Evolutionary conservation across 2,888 invertebrate species (phyloP), one percentile per base, ranked within the genome.

Genomic region (Hofmannophila pseudospretella): DNA sequence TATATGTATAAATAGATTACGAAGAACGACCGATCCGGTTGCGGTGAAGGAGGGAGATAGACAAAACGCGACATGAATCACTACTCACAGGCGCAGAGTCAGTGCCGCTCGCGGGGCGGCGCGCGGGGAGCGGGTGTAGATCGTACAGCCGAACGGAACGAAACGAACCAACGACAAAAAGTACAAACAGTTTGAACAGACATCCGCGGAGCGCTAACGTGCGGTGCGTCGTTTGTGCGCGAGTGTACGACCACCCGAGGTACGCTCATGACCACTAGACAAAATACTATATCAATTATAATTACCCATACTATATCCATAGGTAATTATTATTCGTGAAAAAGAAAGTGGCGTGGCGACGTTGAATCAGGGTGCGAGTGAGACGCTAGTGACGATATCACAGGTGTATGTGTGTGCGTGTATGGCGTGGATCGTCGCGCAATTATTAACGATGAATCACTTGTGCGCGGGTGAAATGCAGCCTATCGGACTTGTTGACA

Each of bases 1-100:
- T 74, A 79, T 79, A 82, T 67, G 66, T 80, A 82, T 79, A 85
- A 81, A 86, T 84, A 84, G 82, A 82, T 82, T 81, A 84, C 80
- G 76, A 75, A 80, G 81, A 80, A 81, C 80, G 76, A 79, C 78
- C 86, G 85, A 85, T 84, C 84, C 81, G 82, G 84, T 85, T 81
- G 84, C 79, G 76, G 74, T 68, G 84, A 82, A 84, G 80, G 82
- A 84, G 81, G 74, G 85, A 86, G 86, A 86, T 82, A 84, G 85
- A 84, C 82, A 84, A 78, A 84, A 82, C 81, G 79, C 85, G 79
- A 82, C 84, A 84, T 86, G 85, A 86, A 86, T 86, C 85, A 86
- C 85, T 86, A 82, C 79, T 78, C 71, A 68, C 75, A 75, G 67
- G 74, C 72, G 69, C 72, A 73, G 70, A 67, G 70, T 62, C 63